Evolutionary conservation across 2,113 vertebrate species (phyloP), one percentile per base, ranked within the genome.

Genomic region (Ceyx margarethae): DNA sequence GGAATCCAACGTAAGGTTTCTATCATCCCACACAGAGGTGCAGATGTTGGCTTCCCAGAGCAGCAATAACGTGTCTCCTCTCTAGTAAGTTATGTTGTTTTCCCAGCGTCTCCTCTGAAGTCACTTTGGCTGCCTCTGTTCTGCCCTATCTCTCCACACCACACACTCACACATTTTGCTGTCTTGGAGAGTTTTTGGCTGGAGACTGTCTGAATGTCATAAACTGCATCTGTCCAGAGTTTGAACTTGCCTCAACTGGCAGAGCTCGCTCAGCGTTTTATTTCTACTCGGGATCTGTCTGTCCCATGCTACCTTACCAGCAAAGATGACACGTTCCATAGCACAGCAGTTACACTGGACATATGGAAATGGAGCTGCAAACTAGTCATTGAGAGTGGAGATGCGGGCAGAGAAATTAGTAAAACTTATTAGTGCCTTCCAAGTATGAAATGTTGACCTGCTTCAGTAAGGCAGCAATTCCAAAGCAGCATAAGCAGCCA

Each of bases 31-130:
- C 93, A 94, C 92, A 93, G 88, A 95, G 92, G 85, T 93, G 93
- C 95, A 95, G 95, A 95, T 95, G 95, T 93, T 22, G 8, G 86
- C 92, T 95, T 93, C 95, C 95, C 95, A 82, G 90, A 93, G 93
- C 92, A 93, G 96, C 93, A 95, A 95, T 96, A 96, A 95, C 2
- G 1, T 76, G 90, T 93, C 95, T 96, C 95, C 95, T 92, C 86
- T 93, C 93, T 2, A 56, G 40, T 93, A 95, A 95, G 89, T 95
- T 93, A 95, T 92, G 95, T 60, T 96, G 93, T 94, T 95, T 95
- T 94, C 42, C 77, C 58, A 90, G 81, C 6, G 2, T 79, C 84
- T 95, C 93, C 74, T 94, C 95, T 96, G 90, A 93, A 95, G 91
- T 92, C 81, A 9, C 92, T 93, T 73, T 42, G 90, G 73, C 92